phyloP scores from a whole-genome alignment of 1,140 invertebrate species.

The Phymorhynchus buccinoides region DNA sequence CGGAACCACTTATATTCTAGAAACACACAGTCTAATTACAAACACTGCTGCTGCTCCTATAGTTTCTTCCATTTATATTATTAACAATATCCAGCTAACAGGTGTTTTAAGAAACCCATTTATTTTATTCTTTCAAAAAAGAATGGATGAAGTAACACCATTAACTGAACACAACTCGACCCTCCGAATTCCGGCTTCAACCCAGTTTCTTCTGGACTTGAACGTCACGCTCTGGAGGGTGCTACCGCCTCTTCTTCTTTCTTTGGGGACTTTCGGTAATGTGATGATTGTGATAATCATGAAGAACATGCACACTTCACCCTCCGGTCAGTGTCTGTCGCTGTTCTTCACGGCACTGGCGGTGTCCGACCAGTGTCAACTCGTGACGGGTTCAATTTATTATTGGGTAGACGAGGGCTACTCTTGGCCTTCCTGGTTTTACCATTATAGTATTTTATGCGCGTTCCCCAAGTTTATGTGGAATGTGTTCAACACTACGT shows the following conservation, averaged over 20 bases:
- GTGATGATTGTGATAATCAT: background rate
- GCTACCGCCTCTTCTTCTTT: background rate
- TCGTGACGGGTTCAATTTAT: background rate
- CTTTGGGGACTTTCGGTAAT: conserved; percentile 17
- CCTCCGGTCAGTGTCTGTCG: background rate
- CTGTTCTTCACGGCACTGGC: conserved; percentile 19
- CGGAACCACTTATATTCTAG: too few relatives aligned
- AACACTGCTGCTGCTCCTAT: too few relatives aligned
- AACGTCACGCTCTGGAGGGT: background rate
- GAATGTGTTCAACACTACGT: background rate
- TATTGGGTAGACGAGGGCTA: background rate
- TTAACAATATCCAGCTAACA: too few relatives aligned
- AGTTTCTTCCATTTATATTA: too few relatives aligned
- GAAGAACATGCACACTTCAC: background rate
- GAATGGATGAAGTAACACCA: too few relatives aligned
- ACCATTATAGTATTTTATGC: background rate
- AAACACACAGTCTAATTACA: too few relatives aligned
- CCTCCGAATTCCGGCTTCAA: too few relatives aligned
- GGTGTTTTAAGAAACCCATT: too few relatives aligned
- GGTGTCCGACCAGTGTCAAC: conserved; percentile 16
- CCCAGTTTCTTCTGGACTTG: too few relatives aligned
- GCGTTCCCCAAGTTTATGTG: background rate
- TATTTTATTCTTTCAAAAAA: too few relatives aligned
- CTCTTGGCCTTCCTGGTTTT: background rate
- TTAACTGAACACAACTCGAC: too few relatives aligned